A percentile compares a stretch with the other conserved stretches of the same genome.
Evolutionary conservation across 1,140 invertebrate species (phyloP).

Genomic region (Rhopalosiphum maidis): DNA sequence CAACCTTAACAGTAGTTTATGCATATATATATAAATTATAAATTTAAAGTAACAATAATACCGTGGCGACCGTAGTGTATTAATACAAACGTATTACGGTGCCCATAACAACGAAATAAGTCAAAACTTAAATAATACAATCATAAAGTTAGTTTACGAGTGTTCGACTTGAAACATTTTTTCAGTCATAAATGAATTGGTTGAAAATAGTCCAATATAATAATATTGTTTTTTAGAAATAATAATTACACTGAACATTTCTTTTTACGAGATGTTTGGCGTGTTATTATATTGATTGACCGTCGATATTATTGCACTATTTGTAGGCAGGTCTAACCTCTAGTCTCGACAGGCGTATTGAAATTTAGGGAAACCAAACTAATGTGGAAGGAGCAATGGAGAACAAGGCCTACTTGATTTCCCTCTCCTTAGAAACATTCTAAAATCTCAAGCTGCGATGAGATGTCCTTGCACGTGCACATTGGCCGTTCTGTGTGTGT

Average conservation of each 20-base stretch:
- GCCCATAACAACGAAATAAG: conserved; percentile 56
- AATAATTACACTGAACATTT: not conserved
- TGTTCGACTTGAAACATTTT: not conserved
- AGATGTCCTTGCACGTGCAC: conserved; percentile 37
- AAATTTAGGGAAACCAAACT: not conserved
- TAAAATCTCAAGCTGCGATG: conserved; percentile 45
- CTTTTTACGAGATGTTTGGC: not conserved
- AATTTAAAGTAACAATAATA: conserved; percentile 43
- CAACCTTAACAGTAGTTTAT: not conserved
- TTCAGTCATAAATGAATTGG: not conserved
- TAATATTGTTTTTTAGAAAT: not conserved
- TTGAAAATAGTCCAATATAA: not conserved
- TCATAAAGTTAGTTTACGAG: conserved; percentile 17
- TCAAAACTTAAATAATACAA: conserved; percentile 42
- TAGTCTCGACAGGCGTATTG: not conserved
- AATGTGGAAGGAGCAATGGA: conserved; percentile 22
- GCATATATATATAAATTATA: conserved; percentile 30
- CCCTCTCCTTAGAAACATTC: conserved; percentile 17
- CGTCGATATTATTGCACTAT: not conserved
- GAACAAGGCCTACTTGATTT: conserved; percentile 51
- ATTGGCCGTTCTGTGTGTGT: conserved; percentile 14
- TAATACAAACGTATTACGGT: conserved; percentile 41
- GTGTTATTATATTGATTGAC: not conserved
- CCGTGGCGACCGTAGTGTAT: conserved; percentile 35
- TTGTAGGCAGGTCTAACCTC: not conserved